Conservation (phyloP, 2,113 vertebrate genomes). For the Condylura cristata region DNA sequence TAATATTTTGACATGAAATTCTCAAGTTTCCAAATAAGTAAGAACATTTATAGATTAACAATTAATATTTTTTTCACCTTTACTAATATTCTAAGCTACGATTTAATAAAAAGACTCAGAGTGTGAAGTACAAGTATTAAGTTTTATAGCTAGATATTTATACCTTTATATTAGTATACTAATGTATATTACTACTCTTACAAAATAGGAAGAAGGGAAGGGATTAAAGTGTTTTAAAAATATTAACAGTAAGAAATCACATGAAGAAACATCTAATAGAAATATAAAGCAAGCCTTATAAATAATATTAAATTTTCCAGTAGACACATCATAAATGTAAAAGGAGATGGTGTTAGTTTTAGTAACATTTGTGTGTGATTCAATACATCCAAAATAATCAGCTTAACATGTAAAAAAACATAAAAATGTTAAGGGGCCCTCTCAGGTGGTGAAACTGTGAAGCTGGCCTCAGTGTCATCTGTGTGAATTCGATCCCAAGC, state of each 20-base stretch:
- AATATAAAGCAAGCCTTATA: not conserved
- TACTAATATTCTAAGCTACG: slow-evolving; percentile 8
- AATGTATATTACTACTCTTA: not conserved
- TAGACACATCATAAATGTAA: not conserved
- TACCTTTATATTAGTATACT: too few relatives aligned
- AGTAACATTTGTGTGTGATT: not conserved
- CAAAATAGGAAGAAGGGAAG: not conserved
- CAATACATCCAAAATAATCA: not conserved
- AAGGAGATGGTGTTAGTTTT: slow-evolving; percentile 26
- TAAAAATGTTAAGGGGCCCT: slow-evolving; percentile 31
- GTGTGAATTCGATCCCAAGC: too few relatives aligned
- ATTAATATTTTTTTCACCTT: not conserved
- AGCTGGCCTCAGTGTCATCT: too few relatives aligned
- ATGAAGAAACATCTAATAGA: not conserved
- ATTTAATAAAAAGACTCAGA: not conserved
- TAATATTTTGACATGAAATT: slow-evolving; percentile 26
- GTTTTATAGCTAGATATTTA: not conserved
- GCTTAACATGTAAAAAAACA: not conserved
- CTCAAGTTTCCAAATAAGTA: not conserved
- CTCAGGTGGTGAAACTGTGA: too few relatives aligned
- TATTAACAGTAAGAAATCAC: not conserved
- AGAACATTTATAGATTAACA: not conserved
- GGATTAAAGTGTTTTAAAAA: not conserved
- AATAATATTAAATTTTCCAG: not conserved
- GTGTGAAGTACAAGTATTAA: not conserved